Percentiles rank a stretch among this genome's conserved stretches.
Conservation (phyloP, 1,140 invertebrate genomes). For the Macrocentrus cingulum region DNA sequence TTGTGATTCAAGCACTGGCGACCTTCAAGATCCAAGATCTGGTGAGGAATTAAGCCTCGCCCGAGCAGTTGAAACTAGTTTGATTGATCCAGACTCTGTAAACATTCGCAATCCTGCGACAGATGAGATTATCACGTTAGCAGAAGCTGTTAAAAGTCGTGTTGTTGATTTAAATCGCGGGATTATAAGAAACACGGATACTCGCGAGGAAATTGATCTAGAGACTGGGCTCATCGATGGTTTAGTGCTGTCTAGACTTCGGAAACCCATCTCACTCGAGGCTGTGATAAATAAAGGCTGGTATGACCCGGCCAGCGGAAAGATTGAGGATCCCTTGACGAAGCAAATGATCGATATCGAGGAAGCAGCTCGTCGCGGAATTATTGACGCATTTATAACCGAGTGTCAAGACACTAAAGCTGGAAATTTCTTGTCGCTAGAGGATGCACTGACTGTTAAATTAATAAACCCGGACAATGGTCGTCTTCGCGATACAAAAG, state of each 20-base stretch:
- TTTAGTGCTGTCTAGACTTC: constrained; percentile 65
- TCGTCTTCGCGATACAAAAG: constrained; percentile 69
- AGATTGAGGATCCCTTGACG: constrained; percentile 71
- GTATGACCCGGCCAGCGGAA: constrained; percentile 71
- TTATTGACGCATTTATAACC: constrained; percentile 82
- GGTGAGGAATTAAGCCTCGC: constrained; percentile 66
- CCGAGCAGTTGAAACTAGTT: constrained; percentile 71
- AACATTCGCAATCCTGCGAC: constrained; percentile 69
- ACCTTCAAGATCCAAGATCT: constrained; percentile 66
- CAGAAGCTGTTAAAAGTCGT: constrained; percentile 74
- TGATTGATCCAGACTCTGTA: constrained; percentile 75
- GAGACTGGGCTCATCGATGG: constrained; percentile 72
- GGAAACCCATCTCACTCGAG: constrained; percentile 76
- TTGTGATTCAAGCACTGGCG: constrained; percentile 66
- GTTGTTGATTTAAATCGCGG: constrained; percentile 76
- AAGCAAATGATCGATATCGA: constrained; percentile 70
- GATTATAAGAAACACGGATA: constrained; percentile 70
- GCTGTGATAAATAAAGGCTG: constrained; percentile 71
- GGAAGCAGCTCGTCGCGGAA: constrained; percentile 75
- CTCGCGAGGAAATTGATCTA: constrained; percentile 68
- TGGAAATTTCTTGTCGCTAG: constrained; percentile 69
- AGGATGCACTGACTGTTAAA: constrained; percentile 68
- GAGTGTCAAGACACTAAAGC: constrained; percentile 76
- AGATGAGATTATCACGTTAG: constrained; percentile 71
- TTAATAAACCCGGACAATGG: constrained; percentile 71